These are phyloP conservation scores for Seison nebaliae DNA, from an alignment of 1,140 invertebrate species.

Conservation along the genomic window DNA sequence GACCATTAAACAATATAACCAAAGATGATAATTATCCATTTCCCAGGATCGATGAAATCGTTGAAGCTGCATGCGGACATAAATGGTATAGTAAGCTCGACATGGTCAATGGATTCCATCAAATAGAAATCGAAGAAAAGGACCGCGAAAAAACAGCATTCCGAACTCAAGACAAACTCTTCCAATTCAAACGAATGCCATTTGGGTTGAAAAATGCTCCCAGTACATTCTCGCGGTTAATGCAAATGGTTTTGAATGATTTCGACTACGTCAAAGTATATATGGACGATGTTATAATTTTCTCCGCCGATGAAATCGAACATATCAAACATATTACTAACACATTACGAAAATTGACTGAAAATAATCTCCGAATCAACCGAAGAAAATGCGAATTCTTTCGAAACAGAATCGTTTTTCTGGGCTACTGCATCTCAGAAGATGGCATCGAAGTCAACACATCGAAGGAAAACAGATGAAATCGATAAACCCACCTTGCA, in stretches of 20 bases:
- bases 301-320: conserved; percentile 19
- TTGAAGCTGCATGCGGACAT: background rate
- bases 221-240: conserved; percentile 29
- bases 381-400: conserved; percentile 25
- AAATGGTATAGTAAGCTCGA: conserved; percentile 18
- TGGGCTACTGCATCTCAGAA: conserved; percentile 19
- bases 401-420: conserved; percentile 19
- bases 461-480: background rate
- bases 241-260: conserved; percentile 14
- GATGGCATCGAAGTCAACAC: conserved; percentile 12
- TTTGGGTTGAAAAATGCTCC: conserved; percentile 23
- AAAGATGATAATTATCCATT: conserved; percentile 11
- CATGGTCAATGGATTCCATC: conserved; percentile 20
- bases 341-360: conserved; percentile 21
- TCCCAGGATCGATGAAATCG: background rate
- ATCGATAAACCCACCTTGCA: background rate
- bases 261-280: conserved; percentile 20
- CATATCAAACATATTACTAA: conserved; percentile 22
- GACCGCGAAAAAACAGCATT: conserved; percentile 18
- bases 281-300: conserved; percentile 31
- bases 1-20: conserved; percentile 13
- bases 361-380: conserved; percentile 26
- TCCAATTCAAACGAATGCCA: conserved; percentile 19
- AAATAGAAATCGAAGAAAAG: conserved; percentile 17
- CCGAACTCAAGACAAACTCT: conserved; percentile 16